phyloP scores from a whole-genome alignment of 2,888 invertebrate genomes.

The Drosophila mettleri region DNA sequence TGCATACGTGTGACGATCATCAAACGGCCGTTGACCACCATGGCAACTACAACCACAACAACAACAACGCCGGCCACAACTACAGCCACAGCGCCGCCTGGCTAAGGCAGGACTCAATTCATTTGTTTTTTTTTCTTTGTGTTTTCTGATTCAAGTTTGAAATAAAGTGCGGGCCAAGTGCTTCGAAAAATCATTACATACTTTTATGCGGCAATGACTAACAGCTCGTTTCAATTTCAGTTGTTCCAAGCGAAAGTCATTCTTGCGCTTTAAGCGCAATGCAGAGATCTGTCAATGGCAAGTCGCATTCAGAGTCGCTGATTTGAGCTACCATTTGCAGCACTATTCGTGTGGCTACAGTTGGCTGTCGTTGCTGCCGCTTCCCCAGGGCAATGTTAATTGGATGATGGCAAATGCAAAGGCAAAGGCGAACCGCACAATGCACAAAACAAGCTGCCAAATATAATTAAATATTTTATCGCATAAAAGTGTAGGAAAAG shows the following conservation, averaged over 20 bases:
- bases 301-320: neutral
- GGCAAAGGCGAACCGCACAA: constrained; percentile 59
- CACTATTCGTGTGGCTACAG: neutral
- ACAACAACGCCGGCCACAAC: constrained; percentile 30
- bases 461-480: constrained; percentile 82
- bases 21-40: constrained; percentile 38
- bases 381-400: constrained; percentile 60
- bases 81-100: constrained; percentile 38
- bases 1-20: constrained; percentile 66
- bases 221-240: neutral
- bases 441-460: constrained; percentile 76
- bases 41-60: constrained; percentile 40
- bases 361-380: neutral
- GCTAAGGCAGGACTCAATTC: constrained; percentile 20
- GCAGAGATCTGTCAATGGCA: neutral
- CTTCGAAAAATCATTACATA: constrained; percentile 13
- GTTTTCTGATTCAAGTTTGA: neutral
- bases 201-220: constrained; percentile 31
- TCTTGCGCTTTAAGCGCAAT: no score
- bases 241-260: neutral
- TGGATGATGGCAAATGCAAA: constrained; percentile 41
- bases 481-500: constrained; percentile 74
- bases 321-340: neutral
- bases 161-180: constrained; percentile 1
- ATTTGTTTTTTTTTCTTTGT: neutral